Conservation (phyloP, 2,888 invertebrate species). For the Trichopoda pennipes region DNA sequence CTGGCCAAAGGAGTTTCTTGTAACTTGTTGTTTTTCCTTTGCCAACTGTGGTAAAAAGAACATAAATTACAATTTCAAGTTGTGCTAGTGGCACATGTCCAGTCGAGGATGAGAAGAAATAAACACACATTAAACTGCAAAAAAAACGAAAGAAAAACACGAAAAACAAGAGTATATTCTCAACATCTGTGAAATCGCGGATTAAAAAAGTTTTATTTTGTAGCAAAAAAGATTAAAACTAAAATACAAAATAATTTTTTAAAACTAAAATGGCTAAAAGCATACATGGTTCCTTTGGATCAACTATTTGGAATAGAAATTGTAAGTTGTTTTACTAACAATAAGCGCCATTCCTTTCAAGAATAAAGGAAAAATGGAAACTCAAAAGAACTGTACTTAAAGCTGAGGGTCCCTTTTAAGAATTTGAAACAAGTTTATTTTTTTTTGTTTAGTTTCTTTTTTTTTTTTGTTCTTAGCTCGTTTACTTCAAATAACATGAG, state of each 20-base stretch:
- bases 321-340: conserved; percentile 33
- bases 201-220: not conserved
- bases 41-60: conserved; percentile 58
- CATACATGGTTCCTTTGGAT: conserved; percentile 1
- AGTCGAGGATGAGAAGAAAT: conserved; percentile 18
- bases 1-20: conserved; percentile 49
- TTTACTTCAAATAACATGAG: conserved; percentile 48
- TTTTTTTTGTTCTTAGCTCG: conserved; percentile 25
- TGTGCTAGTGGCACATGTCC: conserved; percentile 64
- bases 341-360: conserved; percentile 11
- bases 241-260: not conserved
- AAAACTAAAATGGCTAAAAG: conserved; percentile 11
- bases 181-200: too few species aligned
- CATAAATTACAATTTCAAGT: conserved; percentile 66
- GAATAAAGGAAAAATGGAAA: not conserved
- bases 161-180: too few species aligned
- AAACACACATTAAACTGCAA: conserved; percentile 16
- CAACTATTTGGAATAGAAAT: conserved; percentile 15
- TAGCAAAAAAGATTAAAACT: not conserved
- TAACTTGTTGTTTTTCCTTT: conserved; percentile 22
- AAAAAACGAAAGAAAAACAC: too few species aligned
- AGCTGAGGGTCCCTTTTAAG: conserved; percentile 10
- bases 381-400: conserved; percentile 17
- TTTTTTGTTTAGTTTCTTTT: not conserved
- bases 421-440: conserved; percentile 37